Base-by-base conservation (phyloP, 2,113 vertebrate genomes). In the Saimiri boliviensis region DNA sequence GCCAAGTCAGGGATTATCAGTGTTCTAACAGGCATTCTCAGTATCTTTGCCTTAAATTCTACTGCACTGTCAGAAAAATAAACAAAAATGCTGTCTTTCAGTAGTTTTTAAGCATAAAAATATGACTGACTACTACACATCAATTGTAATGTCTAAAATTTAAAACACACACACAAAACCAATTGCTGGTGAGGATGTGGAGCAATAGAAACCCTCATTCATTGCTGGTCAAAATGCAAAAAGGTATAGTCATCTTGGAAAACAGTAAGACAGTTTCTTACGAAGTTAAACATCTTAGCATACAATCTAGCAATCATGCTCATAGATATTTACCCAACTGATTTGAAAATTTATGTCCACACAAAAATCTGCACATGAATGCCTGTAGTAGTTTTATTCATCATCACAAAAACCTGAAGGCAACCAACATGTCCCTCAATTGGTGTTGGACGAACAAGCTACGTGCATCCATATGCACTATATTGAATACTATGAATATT, bases 61-160 rank as follows among this genome's bases (percentile, higher is more conserved):
- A 45, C 2, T 96, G 9, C 17, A 49, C 6, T 92, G 52, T 52
- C 77, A 94, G 87, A 54, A 83, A 63, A 66, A 66, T 5, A 47
- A 30, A 66, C n/a, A 73, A 47, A 2, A 49, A 70, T 81, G 1
- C 40, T 91, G 23, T 49, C n/a, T 91, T 86, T 16, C 21, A 35
- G 68, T 23, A 79, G 56, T 68, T 81, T 83, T 82, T 89, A 86
- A 87, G 32, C 70, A 97, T 93, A 91, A 92, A 92, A 86, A 82
- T 77, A 74, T n/a, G 88, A 60, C 20, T 84, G 47, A 87, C 30
- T 81, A 87, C 4, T 92, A 88, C 2, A 52, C 16, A 68, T 25
- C 25, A 42, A 42, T 85, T 88, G 84, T 63, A 94, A 82, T 52
- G 32, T 20, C 37, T 77, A 77, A 77, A 77, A 76, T 45, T 30